phyloP scores from a whole-genome alignment of 2,797 vertebrate genomes.

The Ceryle rudis region DNA sequence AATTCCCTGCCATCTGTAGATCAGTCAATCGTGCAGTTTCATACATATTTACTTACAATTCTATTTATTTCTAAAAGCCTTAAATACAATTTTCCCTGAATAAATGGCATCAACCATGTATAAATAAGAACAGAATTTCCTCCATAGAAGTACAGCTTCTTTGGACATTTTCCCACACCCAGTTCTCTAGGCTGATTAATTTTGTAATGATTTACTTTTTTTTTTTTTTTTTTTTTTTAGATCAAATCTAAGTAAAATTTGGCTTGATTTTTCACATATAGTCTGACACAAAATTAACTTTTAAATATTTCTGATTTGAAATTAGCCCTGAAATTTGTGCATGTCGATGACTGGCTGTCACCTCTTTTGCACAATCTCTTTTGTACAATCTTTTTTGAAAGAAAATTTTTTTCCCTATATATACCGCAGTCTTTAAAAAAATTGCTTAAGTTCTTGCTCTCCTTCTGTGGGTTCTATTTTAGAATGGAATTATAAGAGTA shows the following conservation, averaged over 20 bases:
- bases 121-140: background rate
- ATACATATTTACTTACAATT: background rate
- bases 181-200: background rate
- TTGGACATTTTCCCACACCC: background rate
- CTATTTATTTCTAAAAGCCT: constrained; percentile 2
- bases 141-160: background rate
- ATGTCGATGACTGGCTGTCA: background rate
- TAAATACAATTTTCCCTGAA: background rate
- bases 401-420: no score
- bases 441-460: background rate
- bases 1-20: background rate
- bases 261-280: background rate
- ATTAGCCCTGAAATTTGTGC: background rate
- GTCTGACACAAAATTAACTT: background rate
- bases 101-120: background rate
- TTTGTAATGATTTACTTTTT: background rate
- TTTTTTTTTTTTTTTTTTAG: background rate
- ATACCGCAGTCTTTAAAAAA: background rate
- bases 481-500: background rate
- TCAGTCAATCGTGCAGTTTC: background rate
- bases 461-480: background rate
- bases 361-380: background rate
- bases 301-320: background rate
- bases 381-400: background rate
- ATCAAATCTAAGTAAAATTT: background rate